A percentile compares a stretch with the other conserved stretches of the same genome.
These are phyloP conservation scores for Trissoscelio sp. DNA, from an alignment of 2,888 invertebrate species.

Conservation along the genomic window DNA sequence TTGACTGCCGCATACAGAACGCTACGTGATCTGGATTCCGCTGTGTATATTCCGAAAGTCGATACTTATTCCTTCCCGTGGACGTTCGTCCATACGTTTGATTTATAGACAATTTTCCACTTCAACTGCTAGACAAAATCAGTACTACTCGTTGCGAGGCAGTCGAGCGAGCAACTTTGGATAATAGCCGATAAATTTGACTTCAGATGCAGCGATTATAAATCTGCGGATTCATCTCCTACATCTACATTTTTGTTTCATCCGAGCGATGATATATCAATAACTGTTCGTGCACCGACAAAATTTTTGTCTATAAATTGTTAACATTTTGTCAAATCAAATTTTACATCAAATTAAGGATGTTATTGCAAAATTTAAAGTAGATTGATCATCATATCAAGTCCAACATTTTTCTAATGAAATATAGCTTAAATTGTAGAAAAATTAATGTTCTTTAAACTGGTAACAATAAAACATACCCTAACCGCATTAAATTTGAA, in stretches of 20 bases:
- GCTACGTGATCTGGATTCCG: constrained; percentile 71
- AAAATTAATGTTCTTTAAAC: too few species aligned
- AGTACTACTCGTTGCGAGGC: constrained; percentile 61
- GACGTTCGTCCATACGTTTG: constrained; percentile 68
- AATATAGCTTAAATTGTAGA: too few species aligned
- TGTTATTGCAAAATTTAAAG: too few species aligned
- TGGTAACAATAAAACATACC: too few species aligned
- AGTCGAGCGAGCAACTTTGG: constrained; percentile 63
- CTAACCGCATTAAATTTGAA: too few species aligned
- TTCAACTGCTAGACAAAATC: constrained; percentile 69
- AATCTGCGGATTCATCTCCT: constrained; percentile 51
- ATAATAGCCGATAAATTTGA: constrained; percentile 68
- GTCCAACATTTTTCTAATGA: too few species aligned
- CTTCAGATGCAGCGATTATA: constrained; percentile 66
- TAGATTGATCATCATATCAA: too few species aligned
- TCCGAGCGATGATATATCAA: constrained; percentile 38
- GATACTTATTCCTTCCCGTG: constrained; percentile 70
- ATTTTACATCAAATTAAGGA: too few species aligned
- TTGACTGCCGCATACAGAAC: constrained; percentile 67
- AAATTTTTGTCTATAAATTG: too few species aligned
- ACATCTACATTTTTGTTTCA: constrained; percentile 48
- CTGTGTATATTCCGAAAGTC: constrained; percentile 67
- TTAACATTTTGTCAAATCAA: too few species aligned
- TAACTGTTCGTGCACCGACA: constrained; percentile 15
- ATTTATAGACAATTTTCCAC: constrained; percentile 71